Base-by-base conservation (phyloP, 2,797 vertebrate genomes). In the Tapera naevia region DNA sequence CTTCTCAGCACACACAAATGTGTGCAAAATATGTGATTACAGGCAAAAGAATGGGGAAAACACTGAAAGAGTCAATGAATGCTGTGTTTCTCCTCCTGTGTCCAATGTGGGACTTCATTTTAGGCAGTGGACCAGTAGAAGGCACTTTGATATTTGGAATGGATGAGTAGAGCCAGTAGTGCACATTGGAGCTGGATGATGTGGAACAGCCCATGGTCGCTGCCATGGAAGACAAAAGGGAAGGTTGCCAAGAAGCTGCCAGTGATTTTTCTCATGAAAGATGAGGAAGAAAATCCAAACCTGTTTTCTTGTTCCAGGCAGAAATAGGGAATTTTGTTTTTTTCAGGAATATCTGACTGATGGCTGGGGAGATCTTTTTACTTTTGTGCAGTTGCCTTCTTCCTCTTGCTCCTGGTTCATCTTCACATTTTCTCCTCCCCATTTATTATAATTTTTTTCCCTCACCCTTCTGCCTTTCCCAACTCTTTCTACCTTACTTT, bases 1-100 rank as follows among this genome's bases (percentile, higher is more conserved):
- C 35, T 79, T 39, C 22, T 64, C 60, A 73, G 37, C 27, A 43
- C 0, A 0, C 1, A 2, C 10, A n/a, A 35, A 30, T 23, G 18
- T 9, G 7, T 41, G 32, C 9, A 62, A 69, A 69, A 33, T 4
- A 41, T 37, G 24, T 1, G 5, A 45, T 25, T 69, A 14, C 10
- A n/a, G 58, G 13, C 7, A 41, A 73, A 61, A 66, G 23, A 53
- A 13, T 11, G 58, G 41, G 13, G 5, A 35, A 35, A 91, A 13
- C 19, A 28, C 19, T 19, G 25, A 1, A 4, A 58, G 27, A 32
- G 58, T 24, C 28, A 37, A 5, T 24, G 58, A 37, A 82, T 0
- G 3, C 3, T 18, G 11, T 18, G 32, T 14, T 54, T n/a, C 17
- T 21, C 9, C 41, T 72, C 2, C n/a, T 51, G 12, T 81, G 30